Evolutionary conservation across 2,888 invertebrate species (phyloP), one percentile per base, ranked within the genome.

Genomic region (Diadegma fenestrale): DNA sequence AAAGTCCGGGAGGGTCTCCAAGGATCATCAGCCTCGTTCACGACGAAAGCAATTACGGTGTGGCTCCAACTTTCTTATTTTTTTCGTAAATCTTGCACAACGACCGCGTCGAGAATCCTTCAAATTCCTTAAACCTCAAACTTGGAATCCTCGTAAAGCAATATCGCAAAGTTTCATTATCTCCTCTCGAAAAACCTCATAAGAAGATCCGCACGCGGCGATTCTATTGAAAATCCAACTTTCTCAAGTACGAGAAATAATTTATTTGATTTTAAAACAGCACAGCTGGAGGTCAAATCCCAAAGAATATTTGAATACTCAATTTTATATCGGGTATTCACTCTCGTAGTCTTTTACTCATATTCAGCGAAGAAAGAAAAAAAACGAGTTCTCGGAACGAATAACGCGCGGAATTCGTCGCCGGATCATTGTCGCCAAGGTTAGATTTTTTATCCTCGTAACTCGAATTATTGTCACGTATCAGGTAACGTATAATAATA

Each of bases 1-100:
- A 64, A 66, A 72, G 68, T 41, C 69, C 51, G 84, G 66, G 76
- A 73, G 77, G 75, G 26, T 71, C 41, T 58, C 73, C 48, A 51
- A 73, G 26, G 78, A 80, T 73, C 64, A 83, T 68, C 79, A 80
- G 78, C 78, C 76, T 82, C 71, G 82, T 85, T 86, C 66, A 64
- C 41, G 43, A 64, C 41, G 43, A 22, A 87, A 86, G 87, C 88
- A 90, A 91, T 90, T 90, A 88, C 88, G 43, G 19, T 19, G 22
- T 66, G 26, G 14, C 30, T 26, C 45, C 45, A 45, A 68, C 12
- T 87, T 81, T 87, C 82, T 88, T 88, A 26, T 89, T 90, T 90
- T 91, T 90, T 87, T 86, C 26, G 22, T n/a, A 3, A n/a, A 41
- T 30, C 75, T 48, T 37, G n/a, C 64, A n/a, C 37, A 64, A 64